Evolutionary conservation across 2,113 vertebrate genomes (phyloP).

Genomic region (Dunckerocampus dactyliophorus): DNA sequence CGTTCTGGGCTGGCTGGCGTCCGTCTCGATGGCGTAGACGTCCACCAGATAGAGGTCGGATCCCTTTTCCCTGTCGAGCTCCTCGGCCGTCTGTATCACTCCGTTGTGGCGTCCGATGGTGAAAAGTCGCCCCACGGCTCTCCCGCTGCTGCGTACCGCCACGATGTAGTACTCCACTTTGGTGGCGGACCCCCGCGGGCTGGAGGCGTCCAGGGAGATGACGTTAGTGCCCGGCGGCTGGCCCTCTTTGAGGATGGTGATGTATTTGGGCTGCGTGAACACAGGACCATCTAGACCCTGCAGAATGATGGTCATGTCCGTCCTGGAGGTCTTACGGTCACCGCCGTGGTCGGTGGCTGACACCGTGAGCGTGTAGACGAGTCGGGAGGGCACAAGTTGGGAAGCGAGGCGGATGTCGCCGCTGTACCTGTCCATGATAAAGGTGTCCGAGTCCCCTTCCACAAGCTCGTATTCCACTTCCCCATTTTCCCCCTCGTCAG

Average conservation of each 20-base stretch:
- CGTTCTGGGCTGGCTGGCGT: conserved; percentile 81
- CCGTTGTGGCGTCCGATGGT: conserved; percentile 87
- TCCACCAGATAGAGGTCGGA: conserved; percentile 90
- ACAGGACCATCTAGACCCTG: conserved; percentile 87
- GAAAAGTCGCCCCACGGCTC: conserved; percentile 86
- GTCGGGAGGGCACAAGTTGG: conserved; percentile 81
- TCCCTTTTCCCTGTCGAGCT: conserved; percentile 92
- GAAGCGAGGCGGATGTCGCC: conserved; percentile 89
- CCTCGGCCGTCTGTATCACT: conserved; percentile 88
- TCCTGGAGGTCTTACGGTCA: conserved; percentile 83
- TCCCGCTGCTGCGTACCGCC: conserved; percentile 82
- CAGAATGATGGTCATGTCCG: conserved; percentile 88
- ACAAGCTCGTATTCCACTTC: conserved; percentile 94
- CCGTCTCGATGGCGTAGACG: conserved; percentile 91
- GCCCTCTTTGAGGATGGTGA: conserved; percentile 91
- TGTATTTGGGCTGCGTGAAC: conserved; percentile 94
- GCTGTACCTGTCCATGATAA: conserved; percentile 92
- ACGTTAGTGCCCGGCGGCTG: conserved; percentile 92
- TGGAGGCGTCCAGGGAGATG: conserved; percentile 87
- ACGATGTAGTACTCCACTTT: conserved; percentile 96
- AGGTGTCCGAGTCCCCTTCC: conserved; percentile 86
- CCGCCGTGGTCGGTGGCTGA: conserved; percentile 89
- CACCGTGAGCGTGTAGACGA: conserved; percentile 86
- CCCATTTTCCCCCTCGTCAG: conserved; percentile 89
- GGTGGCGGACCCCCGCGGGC: conserved; percentile 76